These are phyloP conservation scores for Rhinolophus sinicus DNA, from an alignment of 2,113 vertebrate species.

Conservation along the genomic window DNA sequence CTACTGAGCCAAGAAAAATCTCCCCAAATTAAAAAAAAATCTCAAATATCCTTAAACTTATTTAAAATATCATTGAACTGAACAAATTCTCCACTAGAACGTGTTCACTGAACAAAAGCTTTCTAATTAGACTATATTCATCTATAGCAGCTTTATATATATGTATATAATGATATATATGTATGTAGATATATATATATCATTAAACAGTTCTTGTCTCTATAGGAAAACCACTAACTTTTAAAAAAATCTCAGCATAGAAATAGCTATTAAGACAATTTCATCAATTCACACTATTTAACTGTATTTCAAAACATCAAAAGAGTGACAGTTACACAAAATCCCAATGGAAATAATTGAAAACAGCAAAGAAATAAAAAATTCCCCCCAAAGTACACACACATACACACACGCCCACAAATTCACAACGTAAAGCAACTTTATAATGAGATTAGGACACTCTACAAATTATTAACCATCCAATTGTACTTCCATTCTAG, in stretches of 20 bases:
- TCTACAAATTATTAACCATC: conserved; percentile 20
- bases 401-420: background rate
- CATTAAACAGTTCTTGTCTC: conserved; percentile 56
- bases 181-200: background rate
- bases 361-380: conserved; percentile 52
- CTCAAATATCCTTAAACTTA: conserved; percentile 34
- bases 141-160: conserved; percentile 61
- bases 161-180: conserved; percentile 48
- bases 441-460: conserved; percentile 3
- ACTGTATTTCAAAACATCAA: conserved; percentile 53
- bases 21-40: conserved; percentile 36
- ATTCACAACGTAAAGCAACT: background rate
- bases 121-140: conserved; percentile 45
- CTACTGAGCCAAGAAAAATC: conserved; percentile 18
- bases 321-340: conserved; percentile 35
- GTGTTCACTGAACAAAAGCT: conserved; percentile 51
- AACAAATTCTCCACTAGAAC: conserved; percentile 55
- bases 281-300: conserved; percentile 55
- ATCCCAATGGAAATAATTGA: conserved; percentile 53
- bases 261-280: conserved; percentile 55
- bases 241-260: conserved; percentile 46
- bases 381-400: background rate
- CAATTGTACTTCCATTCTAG: conserved; percentile 58
- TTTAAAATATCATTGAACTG: conserved; percentile 34
- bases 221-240: conserved; percentile 63